phyloP scores from a whole-genome alignment of 1,140 invertebrate genomes.

The Coboldia fuscipes region DNA sequence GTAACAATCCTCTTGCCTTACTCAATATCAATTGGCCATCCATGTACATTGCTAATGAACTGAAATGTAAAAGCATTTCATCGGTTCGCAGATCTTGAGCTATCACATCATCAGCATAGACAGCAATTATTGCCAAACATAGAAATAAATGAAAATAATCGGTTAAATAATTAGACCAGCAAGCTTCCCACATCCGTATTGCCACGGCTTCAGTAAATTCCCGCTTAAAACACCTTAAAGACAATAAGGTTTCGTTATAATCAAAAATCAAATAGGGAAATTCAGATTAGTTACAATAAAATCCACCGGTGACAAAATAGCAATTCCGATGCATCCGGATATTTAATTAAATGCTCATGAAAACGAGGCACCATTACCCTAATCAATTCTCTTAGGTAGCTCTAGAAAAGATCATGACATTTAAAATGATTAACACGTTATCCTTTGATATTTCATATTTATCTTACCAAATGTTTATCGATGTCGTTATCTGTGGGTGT shows the following conservation, averaged over 20 bases:
- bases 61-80: constrained; percentile 87
- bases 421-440: neutral
- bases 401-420: constrained; percentile 21
- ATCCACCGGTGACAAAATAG: constrained; percentile 89
- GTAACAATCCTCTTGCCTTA: constrained; percentile 75
- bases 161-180: constrained; percentile 84
- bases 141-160: constrained; percentile 86
- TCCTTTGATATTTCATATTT: neutral
- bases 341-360: constrained; percentile 60
- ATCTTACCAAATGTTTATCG: constrained; percentile 64
- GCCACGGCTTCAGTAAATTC: constrained; percentile 75
- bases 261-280: neutral
- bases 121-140: constrained; percentile 71
- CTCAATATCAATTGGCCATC: constrained; percentile 72
- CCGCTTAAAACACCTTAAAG: constrained; percentile 54
- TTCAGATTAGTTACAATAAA: constrained; percentile 44
- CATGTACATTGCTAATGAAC: constrained; percentile 90
- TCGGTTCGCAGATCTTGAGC: constrained; percentile 73
- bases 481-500: constrained; percentile 84
- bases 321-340: constrained; percentile 68
- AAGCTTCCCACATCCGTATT: constrained; percentile 80
- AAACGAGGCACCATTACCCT: constrained; percentile 72
- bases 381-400: constrained; percentile 67
- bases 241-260: neutral
- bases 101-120: constrained; percentile 82